These are phyloP conservation scores for Spongilla lacustris DNA, from an alignment of 37 sponge, comb jelly and placozoan species.

Conservation along the genomic window DNA sequence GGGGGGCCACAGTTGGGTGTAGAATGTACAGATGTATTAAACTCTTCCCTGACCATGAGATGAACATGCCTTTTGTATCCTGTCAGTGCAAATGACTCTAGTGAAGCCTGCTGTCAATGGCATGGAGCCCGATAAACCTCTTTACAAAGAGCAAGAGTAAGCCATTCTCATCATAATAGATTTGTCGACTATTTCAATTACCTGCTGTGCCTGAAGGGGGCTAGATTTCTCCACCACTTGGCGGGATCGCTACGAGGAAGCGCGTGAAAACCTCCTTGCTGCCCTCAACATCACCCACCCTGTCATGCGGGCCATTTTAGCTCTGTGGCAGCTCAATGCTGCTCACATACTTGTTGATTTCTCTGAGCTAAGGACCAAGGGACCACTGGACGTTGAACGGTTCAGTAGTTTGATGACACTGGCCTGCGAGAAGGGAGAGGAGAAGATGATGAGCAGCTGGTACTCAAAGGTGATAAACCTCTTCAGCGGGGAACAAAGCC, in stretches of 20 bases:
- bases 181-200: neutral
- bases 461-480: slow-evolving; percentile 80
- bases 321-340: slow-evolving; percentile 75
- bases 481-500: slow-evolving; percentile 76
- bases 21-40: too few relatives aligned
- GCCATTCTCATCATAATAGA: neutral
- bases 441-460: slow-evolving; percentile 86
- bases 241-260: slow-evolving; percentile 71
- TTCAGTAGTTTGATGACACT: slow-evolving; percentile 75
- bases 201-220: slow-evolving; percentile 52
- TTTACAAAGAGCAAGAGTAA: slow-evolving; percentile 65
- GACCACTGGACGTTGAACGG: slow-evolving; percentile 83
- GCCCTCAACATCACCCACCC: slow-evolving; percentile 82
- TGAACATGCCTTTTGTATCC: neutral
- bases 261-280: slow-evolving; percentile 41
- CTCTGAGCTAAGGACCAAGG: slow-evolving; percentile 68
- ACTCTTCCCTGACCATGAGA: neutral
- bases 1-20: too few relatives aligned
- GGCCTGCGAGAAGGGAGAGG: slow-evolving; percentile 80
- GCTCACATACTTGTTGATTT: slow-evolving; percentile 67
- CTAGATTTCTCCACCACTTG: slow-evolving; percentile 94
- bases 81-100: slow-evolving; percentile 70
- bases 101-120: slow-evolving; percentile 78
- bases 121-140: slow-evolving; percentile 55
- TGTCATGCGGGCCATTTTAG: slow-evolving; percentile 73